A percentile compares a stretch with the other conserved stretches of the same genome.
Evolutionary conservation across 2,888 invertebrate species (phyloP).

Genomic region (Hesperia comma): DNA sequence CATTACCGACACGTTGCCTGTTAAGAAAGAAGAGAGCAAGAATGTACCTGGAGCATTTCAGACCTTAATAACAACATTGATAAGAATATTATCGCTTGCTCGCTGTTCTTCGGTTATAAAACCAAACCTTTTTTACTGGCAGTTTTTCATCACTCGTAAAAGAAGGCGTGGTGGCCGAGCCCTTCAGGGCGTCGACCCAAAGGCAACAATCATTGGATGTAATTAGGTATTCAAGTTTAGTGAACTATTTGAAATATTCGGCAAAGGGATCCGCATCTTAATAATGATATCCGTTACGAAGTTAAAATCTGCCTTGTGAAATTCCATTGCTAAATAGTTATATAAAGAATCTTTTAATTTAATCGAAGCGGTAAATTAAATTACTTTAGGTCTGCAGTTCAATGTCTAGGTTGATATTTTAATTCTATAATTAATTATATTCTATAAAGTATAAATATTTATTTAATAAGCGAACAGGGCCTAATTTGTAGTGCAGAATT

Average conservation of each 20-base stretch:
- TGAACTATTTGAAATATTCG: constrained; percentile 27
- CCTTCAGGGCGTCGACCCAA: constrained; percentile 50
- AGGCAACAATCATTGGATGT: constrained; percentile 25
- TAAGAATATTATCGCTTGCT: not conserved
- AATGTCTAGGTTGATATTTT: too few species aligned
- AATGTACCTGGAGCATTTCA: too few species aligned
- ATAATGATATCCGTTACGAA: constrained; percentile 22
- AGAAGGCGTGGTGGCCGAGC: constrained; percentile 65
- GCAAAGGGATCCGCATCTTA: constrained; percentile 17
- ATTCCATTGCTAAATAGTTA: constrained; percentile 16
- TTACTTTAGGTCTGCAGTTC: not conserved
- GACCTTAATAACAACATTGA: too few species aligned
- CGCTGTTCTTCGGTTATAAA: not conserved
- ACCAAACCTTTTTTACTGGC: constrained; percentile 27
- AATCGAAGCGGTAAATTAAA: not conserved
- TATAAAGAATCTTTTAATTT: constrained; percentile 14
- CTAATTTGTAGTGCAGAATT: too few species aligned
- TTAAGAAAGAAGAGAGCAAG: too few species aligned
- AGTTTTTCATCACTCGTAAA: constrained; percentile 64
- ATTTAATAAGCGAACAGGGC: too few species aligned
- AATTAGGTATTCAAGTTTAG: constrained; percentile 29
- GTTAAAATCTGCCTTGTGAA: constrained; percentile 6
- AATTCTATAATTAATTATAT: too few species aligned
- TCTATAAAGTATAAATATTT: too few species aligned
- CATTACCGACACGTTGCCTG: too few species aligned